Conservation (phyloP, 2,888 invertebrate genomes). For the Myopa testacea region DNA sequence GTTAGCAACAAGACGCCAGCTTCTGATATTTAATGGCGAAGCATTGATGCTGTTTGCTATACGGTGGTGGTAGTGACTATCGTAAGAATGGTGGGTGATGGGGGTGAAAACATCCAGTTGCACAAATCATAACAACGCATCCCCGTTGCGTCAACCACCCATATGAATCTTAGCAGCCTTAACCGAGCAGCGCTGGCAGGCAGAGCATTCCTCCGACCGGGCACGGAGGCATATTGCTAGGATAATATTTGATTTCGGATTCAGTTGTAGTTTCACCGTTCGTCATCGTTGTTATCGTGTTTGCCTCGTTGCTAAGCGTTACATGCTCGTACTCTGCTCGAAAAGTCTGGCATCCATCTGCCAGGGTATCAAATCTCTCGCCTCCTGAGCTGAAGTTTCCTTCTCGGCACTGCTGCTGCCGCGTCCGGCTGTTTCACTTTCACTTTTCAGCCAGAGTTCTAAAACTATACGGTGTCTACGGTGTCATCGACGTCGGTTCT, state of each 20-base stretch:
- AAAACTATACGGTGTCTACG: conserved; percentile 40
- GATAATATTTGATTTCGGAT: conserved; percentile 69
- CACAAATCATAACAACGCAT: conserved; percentile 57
- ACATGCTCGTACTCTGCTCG: conserved; percentile 35
- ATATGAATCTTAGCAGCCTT: neutral
- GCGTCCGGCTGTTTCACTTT: conserved; percentile 57
- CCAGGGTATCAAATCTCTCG: neutral
- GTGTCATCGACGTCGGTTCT: conserved; percentile 47
- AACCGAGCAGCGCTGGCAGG: conserved; percentile 24
- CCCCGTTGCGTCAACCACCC: conserved; percentile 42
- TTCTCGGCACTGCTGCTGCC: conserved; percentile 20
- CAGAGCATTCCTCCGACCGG: conserved; percentile 34
- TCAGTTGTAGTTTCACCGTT: conserved; percentile 70
- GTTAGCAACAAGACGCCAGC: conserved; percentile 35
- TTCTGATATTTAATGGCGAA: conserved; percentile 12
- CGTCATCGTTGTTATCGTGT: conserved; percentile 61
- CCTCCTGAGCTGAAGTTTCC: neutral
- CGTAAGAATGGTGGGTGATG: conserved; percentile 30
- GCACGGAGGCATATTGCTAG: conserved; percentile 67
- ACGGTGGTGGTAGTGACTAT: conserved; percentile 15
- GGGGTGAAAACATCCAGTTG: conserved; percentile 40
- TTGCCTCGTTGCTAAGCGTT: conserved; percentile 63
- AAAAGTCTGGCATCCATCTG: neutral
- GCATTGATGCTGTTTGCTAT: conserved; percentile 34
- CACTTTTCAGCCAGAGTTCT: conserved; percentile 56